Base-by-base conservation (phyloP, 2,113 vertebrate species). In the Hiodon tergisus region DNA sequence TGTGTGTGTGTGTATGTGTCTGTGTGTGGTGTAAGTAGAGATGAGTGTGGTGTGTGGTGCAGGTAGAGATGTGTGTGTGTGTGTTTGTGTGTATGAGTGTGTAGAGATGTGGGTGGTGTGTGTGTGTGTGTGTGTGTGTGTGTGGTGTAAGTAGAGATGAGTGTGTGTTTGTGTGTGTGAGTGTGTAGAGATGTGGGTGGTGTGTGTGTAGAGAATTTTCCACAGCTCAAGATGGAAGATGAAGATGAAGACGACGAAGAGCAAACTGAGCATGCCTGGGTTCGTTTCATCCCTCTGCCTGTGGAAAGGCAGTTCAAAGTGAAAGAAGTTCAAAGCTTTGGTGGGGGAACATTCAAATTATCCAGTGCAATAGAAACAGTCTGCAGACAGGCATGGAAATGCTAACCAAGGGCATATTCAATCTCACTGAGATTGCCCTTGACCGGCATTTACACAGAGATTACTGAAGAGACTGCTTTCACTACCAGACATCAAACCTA, bases 291-390 rank as follows among this genome's bases (percentile, higher is more conserved):
- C 79, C 57, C 50, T 16, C 81, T 83, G 81, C 81, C 87, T 83
- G 76, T n/a, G 75, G 60, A 76, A 82, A 78, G 82, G 79, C 81
- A 90, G 88, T 90, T 92, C 86, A 90, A 89, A 91, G 88, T 87
- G 76, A 83, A 73, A 72, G 75, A 84, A 86, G 88, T 89, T 90
- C 89, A 91, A 90, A 90, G 88, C 81, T 77, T 78, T 59, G 80
- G 81, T 77, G 77, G 74, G 75, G 83, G 79, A 88, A 84, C 57
- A 76, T 85, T 86, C 72, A 87, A 90, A 88, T 80, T 80, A 86
- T 84, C 82, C 82, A 81, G 78, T 65, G 69, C 76, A 76, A 76
- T 76, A 78, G 79, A 82, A 61, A 77, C 70, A 70, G 67, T 6
- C 73, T 59, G 63, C 53, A 77, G 5, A 67, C 16, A 67, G 71